Base-by-base conservation (phyloP, 1,140 invertebrate species). In the Stegodyphus mimosarum region DNA sequence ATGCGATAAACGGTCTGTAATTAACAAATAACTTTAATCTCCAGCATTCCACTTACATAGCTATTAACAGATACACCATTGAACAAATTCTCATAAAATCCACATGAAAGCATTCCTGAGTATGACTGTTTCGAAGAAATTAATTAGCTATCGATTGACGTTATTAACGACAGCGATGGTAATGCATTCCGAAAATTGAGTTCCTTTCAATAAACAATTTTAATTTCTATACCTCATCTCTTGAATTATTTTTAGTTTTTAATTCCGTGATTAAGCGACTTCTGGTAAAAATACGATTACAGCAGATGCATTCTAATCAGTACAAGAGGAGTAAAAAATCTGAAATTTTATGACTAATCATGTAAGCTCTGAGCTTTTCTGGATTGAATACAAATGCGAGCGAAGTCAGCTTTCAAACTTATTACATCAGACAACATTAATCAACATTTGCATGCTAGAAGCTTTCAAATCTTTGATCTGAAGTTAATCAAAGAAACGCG, bases 261-360 rank as follows among this genome's bases (percentile, higher is more conserved):
- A 33, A 33, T 1, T 33, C 33, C 33, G 33, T 33, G 49, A 51
- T 71, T 71, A 71, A 51, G 70, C 13, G 52, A 71, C n/a, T 71
- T 71, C 49, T 71, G 17, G 17, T 51, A 15, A 33, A 51, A 71
- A 51, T 50, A 71, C 17, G 70, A 71, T 71, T 71, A 71, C 48
- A 7, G 15, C 50, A 15, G 13, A 71, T 71, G 13, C 70, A 71
- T 71, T 71, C 70, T 15, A 71, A 71, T 71, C 49, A 15, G 13
- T 50, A 15, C 11, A 71, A 15, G 13, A 50, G 18, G n/a, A 17
- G 49, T 51, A 50, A 50, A 71, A 48, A 71, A 50, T 50, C 15
- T 6, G 52, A 71, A 51, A 71, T 15, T 71, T 51, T 50, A 71
- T 71, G 70, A 71, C 52, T 71, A 71, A 71, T 71, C 70, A n/a